Base-by-base conservation (phyloP, 53 echinoderm and acorn worm genomes). In the Astropecten irregularis region DNA sequence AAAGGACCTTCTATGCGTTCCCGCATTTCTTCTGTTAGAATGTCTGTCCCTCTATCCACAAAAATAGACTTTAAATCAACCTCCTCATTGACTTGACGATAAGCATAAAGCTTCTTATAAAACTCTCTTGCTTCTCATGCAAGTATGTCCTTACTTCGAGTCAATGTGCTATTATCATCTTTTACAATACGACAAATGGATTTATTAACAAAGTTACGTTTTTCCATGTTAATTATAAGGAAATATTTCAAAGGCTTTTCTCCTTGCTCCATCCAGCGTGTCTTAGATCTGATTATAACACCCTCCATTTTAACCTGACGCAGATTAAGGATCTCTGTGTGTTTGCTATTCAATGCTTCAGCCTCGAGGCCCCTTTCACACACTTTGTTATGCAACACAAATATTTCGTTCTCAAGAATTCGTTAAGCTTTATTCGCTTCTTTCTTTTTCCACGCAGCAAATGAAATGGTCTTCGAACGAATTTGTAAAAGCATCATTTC, bases 81-180 rank as follows among this genome's bases (percentile, higher is more conserved):
- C 29, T 25, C 23, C 16, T 3, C 29, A 68, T 68, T 26, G 15
- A 68, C 15, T 38, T 66, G 36, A 36, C 40, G 40, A 39, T 7
- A 66, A n/a, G 66, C 33, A 39, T 66, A 39, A 39, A 66, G 66
- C 8, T 66, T 66, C 66, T 66, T 34, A 23, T 66, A 66, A 66
- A 66, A 66, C 15, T 34, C 10, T 22, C 39, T 66, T 38, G 39
- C 39, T 38, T 68, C 68, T 44, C 0, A 1, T n/a, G n/a, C n/a
- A 46, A 68, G 42, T 21, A 68, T 68, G 4, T 68, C 69, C 9
- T 46, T 13, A 68, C 48, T 47, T 28, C 47, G 42, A 42, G 68
- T 40, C 21, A 67, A 67, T 8, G 23, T 67, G 42, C 40, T 6
- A 40, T 67, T 7, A 20, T 42, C 44, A n/a, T 67, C 40, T 19